Evolutionary conservation across 2,797 vertebrate genomes (phyloP).

Genomic region (Gambelia wislizenii): DNA sequence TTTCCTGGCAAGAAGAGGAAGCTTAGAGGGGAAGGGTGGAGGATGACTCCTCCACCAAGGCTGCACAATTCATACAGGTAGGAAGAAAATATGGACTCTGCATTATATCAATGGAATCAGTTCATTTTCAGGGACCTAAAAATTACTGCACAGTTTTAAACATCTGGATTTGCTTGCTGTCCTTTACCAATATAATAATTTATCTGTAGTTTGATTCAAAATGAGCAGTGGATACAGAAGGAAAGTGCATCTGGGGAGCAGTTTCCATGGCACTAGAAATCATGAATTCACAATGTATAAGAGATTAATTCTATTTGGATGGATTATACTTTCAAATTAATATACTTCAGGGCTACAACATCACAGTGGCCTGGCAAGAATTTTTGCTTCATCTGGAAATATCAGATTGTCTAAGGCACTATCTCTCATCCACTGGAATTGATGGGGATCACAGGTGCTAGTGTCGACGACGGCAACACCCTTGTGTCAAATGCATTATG

Average conservation of each 20-base stretch:
- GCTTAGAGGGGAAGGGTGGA: no score
- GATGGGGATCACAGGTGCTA: neutral
- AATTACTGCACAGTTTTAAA: neutral
- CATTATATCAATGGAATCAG: neutral
- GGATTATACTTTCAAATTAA: constrained; percentile 53
- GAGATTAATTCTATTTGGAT: constrained; percentile 25
- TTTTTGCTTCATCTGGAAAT: neutral
- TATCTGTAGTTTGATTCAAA: constrained; percentile 11
- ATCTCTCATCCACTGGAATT: neutral
- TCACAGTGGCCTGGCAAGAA: neutral
- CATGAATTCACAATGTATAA: constrained; percentile 21
- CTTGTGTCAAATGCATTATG: neutral
- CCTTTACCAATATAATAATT: constrained; percentile 21
- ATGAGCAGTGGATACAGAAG: neutral
- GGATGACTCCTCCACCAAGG: neutral
- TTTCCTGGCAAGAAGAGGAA: neutral
- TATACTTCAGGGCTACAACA: constrained; percentile 38
- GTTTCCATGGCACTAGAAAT: constrained; percentile 38
- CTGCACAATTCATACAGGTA: neutral
- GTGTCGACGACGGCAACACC: neutral
- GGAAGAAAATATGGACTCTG: neutral
- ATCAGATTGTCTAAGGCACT: neutral
- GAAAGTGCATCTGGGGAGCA: neutral
- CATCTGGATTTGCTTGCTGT: constrained; percentile 31
- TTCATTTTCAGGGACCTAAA: neutral